phyloP scores from a whole-genome alignment of 2,113 vertebrate genomes.

The Lagopus muta region DNA sequence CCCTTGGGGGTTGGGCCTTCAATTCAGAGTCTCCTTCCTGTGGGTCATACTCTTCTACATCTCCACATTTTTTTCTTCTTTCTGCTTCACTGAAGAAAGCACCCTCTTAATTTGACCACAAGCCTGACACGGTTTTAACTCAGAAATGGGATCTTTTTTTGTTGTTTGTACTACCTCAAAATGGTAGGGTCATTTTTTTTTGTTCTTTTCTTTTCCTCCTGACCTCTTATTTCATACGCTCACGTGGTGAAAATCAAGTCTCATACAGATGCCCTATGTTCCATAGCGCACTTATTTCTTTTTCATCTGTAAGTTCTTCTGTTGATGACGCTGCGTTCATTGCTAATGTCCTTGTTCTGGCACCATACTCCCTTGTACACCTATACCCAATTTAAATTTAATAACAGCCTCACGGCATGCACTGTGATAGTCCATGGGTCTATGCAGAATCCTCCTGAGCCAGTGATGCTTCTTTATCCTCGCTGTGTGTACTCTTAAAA shows the following conservation, averaged over 20 bases:
- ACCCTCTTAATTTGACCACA: not conserved
- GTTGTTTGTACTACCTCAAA: not conserved
- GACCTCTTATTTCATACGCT: not conserved
- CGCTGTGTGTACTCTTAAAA: not conserved
- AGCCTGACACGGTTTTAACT: not conserved
- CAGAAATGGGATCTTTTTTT: not conserved
- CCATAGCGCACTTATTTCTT: not conserved
- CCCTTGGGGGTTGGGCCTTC: not conserved
- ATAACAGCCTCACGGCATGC: rapidly evolving
- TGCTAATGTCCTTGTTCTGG: not conserved
- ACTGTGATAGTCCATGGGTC: rapidly evolving
- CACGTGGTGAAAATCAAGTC: not conserved
- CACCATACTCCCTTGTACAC: rapidly evolving
- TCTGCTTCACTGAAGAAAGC: not conserved
- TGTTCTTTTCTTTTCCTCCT: not conserved
- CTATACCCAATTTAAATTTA: not conserved
- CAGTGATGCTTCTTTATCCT: not conserved
- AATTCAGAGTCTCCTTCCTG: not conserved
- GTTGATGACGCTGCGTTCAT: rapidly evolving
- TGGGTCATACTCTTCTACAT: not conserved
- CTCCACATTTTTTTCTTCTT: not conserved
- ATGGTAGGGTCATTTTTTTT: not conserved
- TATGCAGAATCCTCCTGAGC: constrained; percentile 2
- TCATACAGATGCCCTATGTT: not conserved
- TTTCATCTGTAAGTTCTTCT: not conserved